phyloP scores from a whole-genome alignment of 2,888 invertebrate genomes.

The Pasiphila rectangulata region DNA sequence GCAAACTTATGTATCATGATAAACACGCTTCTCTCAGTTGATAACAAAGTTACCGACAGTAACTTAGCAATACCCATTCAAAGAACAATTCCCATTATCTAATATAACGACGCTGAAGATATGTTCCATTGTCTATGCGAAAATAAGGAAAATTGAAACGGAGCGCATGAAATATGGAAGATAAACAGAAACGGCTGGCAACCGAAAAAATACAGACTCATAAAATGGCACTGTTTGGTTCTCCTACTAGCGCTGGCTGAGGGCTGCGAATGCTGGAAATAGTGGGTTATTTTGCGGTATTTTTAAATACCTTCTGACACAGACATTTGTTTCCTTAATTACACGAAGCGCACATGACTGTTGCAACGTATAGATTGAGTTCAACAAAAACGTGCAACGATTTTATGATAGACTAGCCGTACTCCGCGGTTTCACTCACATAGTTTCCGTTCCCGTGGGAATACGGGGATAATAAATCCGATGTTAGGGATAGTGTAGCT shows the following conservation, averaged over 20 bases:
- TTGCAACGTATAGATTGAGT: no score
- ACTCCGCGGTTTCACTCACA: no score
- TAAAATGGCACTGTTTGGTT: conserved; percentile 54
- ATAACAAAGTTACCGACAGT: neutral
- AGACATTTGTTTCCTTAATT: no score
- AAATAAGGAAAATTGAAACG: conserved; percentile 51
- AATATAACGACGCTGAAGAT: conserved; percentile 11
- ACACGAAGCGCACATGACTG: no score
- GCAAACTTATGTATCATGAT: no score
- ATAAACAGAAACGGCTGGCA: conserved; percentile 47
- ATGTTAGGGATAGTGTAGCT: no score
- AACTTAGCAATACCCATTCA: conserved; percentile 3
- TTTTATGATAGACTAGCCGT: no score
- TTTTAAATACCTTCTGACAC: neutral
- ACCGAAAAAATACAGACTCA: conserved; percentile 56
- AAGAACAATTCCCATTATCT: conserved; percentile 11
- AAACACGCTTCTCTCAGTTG: neutral
- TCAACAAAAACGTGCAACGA: no score
- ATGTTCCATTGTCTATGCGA: conserved; percentile 19
- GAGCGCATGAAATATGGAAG: conserved; percentile 54
- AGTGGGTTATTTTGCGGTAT: neutral
- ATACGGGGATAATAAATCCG: no score
- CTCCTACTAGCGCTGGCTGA: conserved; percentile 44
- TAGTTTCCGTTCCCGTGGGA: no score
- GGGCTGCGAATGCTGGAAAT: neutral